Evolutionary conservation across 2,888 invertebrate genomes (phyloP).

Genomic region (Deroplatys truncata): DNA sequence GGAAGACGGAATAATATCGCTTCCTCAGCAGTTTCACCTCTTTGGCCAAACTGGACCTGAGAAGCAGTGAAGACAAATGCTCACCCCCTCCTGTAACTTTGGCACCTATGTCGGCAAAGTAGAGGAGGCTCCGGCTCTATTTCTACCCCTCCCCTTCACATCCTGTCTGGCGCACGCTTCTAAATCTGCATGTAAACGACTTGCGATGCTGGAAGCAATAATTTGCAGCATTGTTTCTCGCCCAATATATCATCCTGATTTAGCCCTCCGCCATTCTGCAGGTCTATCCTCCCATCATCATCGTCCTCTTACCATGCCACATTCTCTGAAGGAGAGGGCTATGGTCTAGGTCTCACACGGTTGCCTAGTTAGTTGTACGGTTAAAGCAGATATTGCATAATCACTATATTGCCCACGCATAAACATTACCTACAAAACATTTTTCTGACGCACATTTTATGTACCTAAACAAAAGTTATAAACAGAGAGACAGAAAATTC

Average conservation of each 20-base stretch:
- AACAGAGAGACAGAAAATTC: no score
- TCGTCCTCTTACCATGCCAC: background rate
- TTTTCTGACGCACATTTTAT: no score
- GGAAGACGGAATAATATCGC: background rate
- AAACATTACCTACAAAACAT: no score
- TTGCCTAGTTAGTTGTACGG: no score
- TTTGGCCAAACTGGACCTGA: background rate
- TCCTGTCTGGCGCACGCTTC: slow-evolving; percentile 8
- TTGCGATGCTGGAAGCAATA: slow-evolving; percentile 9
- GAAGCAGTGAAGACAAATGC: background rate
- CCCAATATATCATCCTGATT: slow-evolving; percentile 11
- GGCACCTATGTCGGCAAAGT: background rate
- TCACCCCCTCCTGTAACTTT: background rate
- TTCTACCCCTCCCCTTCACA: background rate
- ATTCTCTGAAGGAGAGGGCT: no score
- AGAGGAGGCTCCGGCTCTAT: background rate
- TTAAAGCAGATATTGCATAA: no score
- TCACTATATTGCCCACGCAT: no score
- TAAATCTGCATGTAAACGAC: slow-evolving; percentile 11
- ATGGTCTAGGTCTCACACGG: no score
- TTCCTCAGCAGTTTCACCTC: background rate
- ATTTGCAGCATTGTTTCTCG: slow-evolving; percentile 23
- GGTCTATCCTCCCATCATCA: background rate
- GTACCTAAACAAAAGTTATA: no score
- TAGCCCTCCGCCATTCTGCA: background rate